Conservation (phyloP, 2,113 vertebrate species). For the Alethe diademata region DNA sequence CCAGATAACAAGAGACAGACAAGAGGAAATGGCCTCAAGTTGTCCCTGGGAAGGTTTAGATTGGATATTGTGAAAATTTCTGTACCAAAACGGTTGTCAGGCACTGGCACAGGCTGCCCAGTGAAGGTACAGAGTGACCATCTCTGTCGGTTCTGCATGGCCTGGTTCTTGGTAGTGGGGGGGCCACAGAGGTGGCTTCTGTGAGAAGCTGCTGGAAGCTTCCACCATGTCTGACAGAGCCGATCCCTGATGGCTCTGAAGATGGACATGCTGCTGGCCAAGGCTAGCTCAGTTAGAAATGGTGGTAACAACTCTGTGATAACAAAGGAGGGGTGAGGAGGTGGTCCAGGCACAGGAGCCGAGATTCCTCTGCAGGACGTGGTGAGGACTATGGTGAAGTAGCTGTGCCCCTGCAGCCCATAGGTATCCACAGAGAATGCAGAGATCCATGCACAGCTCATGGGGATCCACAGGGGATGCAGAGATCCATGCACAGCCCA, state of each 20-base stretch:
- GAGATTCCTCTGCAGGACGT: no score
- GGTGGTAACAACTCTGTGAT: not conserved
- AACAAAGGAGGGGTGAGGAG: rapidly evolving
- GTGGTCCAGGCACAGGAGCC: rapidly evolving
- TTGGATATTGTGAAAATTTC: not conserved
- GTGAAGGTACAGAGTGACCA: not conserved
- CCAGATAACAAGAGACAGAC: not conserved
- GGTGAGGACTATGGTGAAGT: not conserved
- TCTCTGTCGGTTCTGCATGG: rapidly evolving
- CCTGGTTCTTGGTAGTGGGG: not conserved
- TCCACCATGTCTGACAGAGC: not conserved
- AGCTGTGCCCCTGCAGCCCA: not conserved
- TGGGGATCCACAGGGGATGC: not conserved
- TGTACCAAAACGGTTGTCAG: not conserved
- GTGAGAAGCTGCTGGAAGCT: not conserved
- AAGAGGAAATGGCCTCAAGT: not conserved
- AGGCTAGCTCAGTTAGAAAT: not conserved
- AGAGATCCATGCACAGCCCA: not conserved
- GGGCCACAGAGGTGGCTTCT: not conserved
- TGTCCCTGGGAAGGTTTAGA: not conserved
- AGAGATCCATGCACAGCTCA: not conserved
- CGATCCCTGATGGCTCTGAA: not conserved
- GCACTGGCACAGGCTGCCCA: not conserved
- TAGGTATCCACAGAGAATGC: not conserved
- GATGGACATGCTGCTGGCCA: not conserved